Evolutionary conservation across 2,888 invertebrate genomes (phyloP).

Genomic region (Leptopterna dolabrata): DNA sequence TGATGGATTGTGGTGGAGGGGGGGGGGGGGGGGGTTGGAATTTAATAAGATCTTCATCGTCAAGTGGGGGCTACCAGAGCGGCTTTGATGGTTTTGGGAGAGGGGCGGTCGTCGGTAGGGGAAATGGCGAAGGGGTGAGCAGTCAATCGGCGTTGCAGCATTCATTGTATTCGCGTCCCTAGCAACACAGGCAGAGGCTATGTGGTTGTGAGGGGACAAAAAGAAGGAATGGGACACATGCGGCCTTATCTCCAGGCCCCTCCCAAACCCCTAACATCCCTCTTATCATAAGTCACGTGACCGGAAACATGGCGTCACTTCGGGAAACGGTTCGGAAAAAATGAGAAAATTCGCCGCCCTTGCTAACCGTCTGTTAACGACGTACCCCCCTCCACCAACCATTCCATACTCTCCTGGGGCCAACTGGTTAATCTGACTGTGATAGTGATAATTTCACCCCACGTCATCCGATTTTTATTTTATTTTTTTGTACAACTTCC

Average conservation of each 20-base stretch:
- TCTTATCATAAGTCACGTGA: slow-evolving; percentile 42
- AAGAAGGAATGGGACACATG: neutral
- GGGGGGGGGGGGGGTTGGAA: neutral
- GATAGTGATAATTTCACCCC: slow-evolving; percentile 23
- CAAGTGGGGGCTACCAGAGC: neutral
- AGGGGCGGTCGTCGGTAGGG: neutral
- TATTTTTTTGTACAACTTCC: neutral
- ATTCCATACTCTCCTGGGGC: neutral
- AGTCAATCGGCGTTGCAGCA: neutral
- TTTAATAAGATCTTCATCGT: neutral
- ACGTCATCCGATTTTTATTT: neutral
- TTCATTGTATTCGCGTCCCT: neutral
- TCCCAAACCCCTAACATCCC: neutral
- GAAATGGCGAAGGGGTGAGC: neutral
- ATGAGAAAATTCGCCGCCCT: neutral
- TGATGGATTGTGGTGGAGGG: neutral
- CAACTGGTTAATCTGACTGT: slow-evolving; percentile 1
- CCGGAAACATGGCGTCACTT: slow-evolving; percentile 27
- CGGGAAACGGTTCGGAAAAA: slow-evolving; percentile 30
- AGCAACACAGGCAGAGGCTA: no score
- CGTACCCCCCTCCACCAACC: neutral
- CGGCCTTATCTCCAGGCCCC: neutral
- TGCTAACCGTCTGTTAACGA: slow-evolving; percentile 11
- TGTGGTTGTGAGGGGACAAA: neutral
- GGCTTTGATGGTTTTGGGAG: neutral